phyloP scores from a whole-genome alignment of 1,140 invertebrate genomes.

The Propsilocerus akamusi region DNA sequence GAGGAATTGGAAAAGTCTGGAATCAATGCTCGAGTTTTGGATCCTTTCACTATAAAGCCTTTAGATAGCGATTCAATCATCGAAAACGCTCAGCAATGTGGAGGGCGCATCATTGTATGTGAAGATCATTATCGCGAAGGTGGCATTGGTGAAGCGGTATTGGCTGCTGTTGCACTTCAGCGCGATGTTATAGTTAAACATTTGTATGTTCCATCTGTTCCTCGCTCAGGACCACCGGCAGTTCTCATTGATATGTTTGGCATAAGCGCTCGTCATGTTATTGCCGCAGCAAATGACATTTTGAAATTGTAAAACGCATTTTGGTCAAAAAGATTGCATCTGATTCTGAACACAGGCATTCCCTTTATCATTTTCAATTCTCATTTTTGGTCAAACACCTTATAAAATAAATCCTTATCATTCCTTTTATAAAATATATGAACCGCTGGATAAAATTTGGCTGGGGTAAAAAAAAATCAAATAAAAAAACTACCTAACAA shows the following conservation, averaged over 20 bases:
- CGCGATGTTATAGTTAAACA: conserved; percentile 61
- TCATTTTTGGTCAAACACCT: too few species aligned
- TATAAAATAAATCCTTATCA: too few species aligned
- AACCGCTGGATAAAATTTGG: too few species aligned
- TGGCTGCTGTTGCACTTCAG: conserved; percentile 54
- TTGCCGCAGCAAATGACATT: conserved; percentile 43
- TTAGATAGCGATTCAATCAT: conserved; percentile 66
- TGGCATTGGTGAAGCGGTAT: conserved; percentile 89
- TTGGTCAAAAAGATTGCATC: too few species aligned
- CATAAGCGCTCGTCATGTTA: conserved; percentile 66
- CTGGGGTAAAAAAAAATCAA: too few species aligned
- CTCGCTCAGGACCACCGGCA: conserved; percentile 75
- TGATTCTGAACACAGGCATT: too few species aligned
- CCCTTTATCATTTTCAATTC: too few species aligned
- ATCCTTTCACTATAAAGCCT: conserved; percentile 93
- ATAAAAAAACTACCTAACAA: too few species aligned
- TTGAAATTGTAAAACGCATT: conserved; percentile 31
- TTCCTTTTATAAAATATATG: too few species aligned
- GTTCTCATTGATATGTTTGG: conserved; percentile 77
- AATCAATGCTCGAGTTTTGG: conserved; percentile 62
- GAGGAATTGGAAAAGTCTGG: conserved; percentile 48
- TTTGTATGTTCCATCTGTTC: conserved; percentile 68
- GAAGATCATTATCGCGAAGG: conserved; percentile 80
- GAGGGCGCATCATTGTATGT: conserved; percentile 74
- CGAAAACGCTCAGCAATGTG: conserved; percentile 56